Conservation (phyloP, 2,113 vertebrate genomes). For the Fulica atra region DNA sequence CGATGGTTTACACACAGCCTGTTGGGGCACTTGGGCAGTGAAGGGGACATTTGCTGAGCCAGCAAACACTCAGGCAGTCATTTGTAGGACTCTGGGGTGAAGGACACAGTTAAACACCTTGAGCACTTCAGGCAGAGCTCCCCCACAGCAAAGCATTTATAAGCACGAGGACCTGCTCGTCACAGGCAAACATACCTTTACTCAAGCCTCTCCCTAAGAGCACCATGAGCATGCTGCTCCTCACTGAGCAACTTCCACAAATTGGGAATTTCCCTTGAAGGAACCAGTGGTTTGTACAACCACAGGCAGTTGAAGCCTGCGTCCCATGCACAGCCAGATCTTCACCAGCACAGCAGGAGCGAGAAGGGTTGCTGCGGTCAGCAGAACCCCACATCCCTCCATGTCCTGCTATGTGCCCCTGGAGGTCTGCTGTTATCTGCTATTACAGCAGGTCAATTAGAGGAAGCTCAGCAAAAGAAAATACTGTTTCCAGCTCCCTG, state of each 20-base stretch:
- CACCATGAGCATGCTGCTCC: accelerated
- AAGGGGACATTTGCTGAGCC: background rate
- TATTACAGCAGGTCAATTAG: background rate
- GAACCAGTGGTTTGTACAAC: background rate
- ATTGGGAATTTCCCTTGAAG: background rate
- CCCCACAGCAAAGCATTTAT: accelerated
- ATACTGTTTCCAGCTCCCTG: background rate
- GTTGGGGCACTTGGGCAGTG: background rate
- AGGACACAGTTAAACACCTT: background rate
- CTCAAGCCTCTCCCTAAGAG: too few relatives aligned
- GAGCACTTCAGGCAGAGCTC: background rate
- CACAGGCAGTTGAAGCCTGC: too few relatives aligned
- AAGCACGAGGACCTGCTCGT: accelerated
- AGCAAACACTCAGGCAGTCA: background rate
- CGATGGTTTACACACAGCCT: accelerated
- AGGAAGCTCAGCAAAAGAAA: background rate
- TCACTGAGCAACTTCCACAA: accelerated
- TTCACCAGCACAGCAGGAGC: background rate
- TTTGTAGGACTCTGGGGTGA: background rate
- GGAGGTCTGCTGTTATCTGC: background rate
- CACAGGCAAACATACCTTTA: accelerated
- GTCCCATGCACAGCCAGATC: background rate
- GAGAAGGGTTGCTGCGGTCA: background rate
- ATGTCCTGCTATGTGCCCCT: background rate
- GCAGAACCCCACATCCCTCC: background rate